Conservation (phyloP, 2,113 vertebrate genomes). For the Dipodomys spectabilis region DNA sequence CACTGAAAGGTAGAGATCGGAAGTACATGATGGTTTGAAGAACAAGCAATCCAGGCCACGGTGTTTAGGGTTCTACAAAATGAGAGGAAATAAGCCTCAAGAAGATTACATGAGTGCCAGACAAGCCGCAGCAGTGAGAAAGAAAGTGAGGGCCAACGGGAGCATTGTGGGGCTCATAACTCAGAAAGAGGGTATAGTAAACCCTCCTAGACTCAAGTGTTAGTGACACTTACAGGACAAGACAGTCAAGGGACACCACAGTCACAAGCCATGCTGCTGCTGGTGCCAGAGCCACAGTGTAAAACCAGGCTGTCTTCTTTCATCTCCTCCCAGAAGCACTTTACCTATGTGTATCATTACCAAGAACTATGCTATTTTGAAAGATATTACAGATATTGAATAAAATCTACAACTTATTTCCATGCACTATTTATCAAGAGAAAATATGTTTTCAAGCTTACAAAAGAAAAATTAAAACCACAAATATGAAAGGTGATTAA, state of each 20-base stretch:
- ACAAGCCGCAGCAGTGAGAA: neutral
- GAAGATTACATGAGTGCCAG: neutral
- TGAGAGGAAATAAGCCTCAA: neutral
- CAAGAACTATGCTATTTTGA: neutral
- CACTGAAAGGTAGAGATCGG: neutral
- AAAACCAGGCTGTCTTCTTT: neutral
- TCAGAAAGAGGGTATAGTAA: neutral
- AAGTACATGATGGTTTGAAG: neutral
- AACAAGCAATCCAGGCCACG: neutral
- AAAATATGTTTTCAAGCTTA: conserved; percentile 30
- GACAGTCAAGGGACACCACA: neutral
- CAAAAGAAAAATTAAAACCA: conserved; percentile 58
- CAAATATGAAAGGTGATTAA: neutral
- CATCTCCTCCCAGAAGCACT: neutral
- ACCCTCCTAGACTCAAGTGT: neutral
- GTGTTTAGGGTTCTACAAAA: neutral
- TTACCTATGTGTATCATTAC: neutral
- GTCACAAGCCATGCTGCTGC: neutral
- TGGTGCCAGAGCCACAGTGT: neutral
- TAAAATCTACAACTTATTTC: conserved; percentile 40
- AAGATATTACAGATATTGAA: neutral
- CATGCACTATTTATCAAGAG: conserved; percentile 29
- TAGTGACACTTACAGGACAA: accelerated
- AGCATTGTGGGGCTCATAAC: neutral
- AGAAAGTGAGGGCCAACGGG: neutral